Percentiles rank a stretch among this genome's conserved stretches.
phyloP scores from a whole-genome alignment of 2,797 vertebrate species.

The Okamejei kenojei region DNA sequence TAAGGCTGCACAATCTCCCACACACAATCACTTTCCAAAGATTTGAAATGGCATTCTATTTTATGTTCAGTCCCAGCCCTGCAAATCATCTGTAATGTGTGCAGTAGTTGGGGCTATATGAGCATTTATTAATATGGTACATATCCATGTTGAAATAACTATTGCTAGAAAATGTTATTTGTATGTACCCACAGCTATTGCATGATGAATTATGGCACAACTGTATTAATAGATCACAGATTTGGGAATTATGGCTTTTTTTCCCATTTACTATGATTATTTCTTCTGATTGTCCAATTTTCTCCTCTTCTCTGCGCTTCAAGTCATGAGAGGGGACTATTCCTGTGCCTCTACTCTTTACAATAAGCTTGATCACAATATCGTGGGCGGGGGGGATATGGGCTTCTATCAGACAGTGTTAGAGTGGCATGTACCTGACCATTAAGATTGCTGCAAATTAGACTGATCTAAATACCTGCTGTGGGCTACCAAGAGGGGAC shows the following conservation, averaged over 20 bases:
- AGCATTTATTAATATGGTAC: background rate
- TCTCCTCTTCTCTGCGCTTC: background rate
- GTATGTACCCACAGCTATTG: background rate
- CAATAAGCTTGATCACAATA: background rate
- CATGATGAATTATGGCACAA: background rate
- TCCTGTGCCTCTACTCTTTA: background rate
- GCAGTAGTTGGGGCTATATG: background rate
- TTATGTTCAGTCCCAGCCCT: background rate
- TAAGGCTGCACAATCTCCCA: conserved; percentile 12
- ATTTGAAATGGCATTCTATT: background rate
- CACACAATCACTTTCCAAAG: background rate
- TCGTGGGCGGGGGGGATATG: background rate
- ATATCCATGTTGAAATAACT: background rate
- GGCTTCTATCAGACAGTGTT: no score
- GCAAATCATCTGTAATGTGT: background rate
- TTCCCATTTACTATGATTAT: no score
- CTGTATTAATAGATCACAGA: no score
- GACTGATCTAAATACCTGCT: background rate
- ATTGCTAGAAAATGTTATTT: no score
- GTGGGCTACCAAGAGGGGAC: background rate
- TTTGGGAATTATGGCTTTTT: background rate
- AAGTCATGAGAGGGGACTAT: background rate
- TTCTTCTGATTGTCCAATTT: background rate
- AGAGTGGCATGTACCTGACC: background rate
- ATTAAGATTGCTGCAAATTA: background rate